Conservation (phyloP, 2,113 vertebrate species). For the Oreocharis arfaki region DNA sequence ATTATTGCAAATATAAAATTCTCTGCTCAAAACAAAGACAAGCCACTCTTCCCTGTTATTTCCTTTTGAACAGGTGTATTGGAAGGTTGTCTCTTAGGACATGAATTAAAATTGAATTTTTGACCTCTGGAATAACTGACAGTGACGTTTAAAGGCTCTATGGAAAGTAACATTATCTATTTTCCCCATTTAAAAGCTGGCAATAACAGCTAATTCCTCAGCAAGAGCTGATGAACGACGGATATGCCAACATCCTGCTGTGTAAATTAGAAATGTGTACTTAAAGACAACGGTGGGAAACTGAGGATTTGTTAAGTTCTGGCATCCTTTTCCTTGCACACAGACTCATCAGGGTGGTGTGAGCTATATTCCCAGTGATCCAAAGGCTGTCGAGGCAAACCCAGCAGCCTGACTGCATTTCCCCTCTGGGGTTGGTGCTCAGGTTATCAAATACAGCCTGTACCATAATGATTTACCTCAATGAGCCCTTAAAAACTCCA, state of each 20-base stretch:
- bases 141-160: neutral
- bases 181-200: neutral
- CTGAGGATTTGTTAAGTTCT: neutral
- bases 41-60: neutral
- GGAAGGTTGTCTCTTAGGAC: neutral
- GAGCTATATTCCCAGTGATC: neutral
- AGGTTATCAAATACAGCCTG: neutral
- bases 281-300: neutral
- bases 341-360: fast-evolving
- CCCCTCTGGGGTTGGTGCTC: no score
- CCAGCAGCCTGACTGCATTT: neutral
- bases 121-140: neutral
- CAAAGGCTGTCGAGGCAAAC: neutral
- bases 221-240: neutral
- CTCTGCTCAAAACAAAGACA: neutral
- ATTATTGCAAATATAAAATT: neutral
- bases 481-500: no score
- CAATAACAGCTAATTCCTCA: neutral
- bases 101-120: neutral
- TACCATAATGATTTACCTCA: fast-evolving
- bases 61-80: neutral
- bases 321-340: neutral
- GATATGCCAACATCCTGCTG: neutral
- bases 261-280: neutral
- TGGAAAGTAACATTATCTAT: neutral